phyloP scores from a whole-genome alignment of 2,797 vertebrate genomes.

The Peromyscus aztecus region DNA sequence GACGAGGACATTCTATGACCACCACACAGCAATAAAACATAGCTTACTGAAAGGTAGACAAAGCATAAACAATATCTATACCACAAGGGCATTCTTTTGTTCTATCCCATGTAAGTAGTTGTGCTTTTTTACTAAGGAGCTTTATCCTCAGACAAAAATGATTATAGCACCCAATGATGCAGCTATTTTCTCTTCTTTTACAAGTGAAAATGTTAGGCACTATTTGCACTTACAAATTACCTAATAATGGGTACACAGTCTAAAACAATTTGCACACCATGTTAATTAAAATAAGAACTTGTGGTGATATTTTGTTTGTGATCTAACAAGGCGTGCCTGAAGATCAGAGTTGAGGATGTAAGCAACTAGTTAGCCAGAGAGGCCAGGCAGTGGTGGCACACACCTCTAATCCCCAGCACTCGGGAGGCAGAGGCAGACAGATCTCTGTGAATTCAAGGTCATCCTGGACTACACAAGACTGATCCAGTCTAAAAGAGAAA shows the following conservation, averaged over 20 bases:
- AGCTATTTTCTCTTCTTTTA: neutral
- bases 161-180: neutral
- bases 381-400: too few relatives aligned
- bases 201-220: neutral
- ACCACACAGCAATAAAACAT: neutral
- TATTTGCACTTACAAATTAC: neutral
- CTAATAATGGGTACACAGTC: neutral
- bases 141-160: neutral
- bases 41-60: neutral
- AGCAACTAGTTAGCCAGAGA: too few relatives aligned
- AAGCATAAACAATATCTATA: neutral
- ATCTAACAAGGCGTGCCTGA: too few relatives aligned
- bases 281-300: neutral
- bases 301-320: too few relatives aligned
- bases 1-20: neutral
- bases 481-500: too few relatives aligned
- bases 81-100: neutral
- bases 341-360: too few relatives aligned
- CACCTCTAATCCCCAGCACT: too few relatives aligned
- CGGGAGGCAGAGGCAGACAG: too few relatives aligned
- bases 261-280: neutral
- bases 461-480: too few relatives aligned
- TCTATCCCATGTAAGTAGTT: too few relatives aligned
- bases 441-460: too few relatives aligned
- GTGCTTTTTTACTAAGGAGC: too few relatives aligned